Percentiles rank a stretch among this genome's conserved stretches.
Conservation (phyloP, 2,797 vertebrate genomes). For the Strix occidentalis region DNA sequence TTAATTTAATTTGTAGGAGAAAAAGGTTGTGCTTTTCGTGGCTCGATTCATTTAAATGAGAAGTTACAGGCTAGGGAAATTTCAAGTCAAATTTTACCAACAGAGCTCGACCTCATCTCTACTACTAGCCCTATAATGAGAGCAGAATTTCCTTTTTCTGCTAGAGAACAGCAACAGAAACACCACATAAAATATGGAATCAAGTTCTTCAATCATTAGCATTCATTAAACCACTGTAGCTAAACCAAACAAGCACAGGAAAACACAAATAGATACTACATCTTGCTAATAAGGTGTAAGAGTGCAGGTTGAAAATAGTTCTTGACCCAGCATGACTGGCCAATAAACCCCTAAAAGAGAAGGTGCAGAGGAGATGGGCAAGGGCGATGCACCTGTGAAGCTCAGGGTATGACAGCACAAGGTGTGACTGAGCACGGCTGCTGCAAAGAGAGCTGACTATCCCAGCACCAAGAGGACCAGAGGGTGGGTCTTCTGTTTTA, state of each 20-base stretch:
- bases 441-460: background rate
- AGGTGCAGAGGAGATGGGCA: background rate
- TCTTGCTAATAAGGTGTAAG: background rate
- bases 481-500: background rate
- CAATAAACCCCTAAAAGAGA: background rate
- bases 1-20: background rate
- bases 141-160: background rate
- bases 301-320: background rate
- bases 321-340: background rate
- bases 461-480: background rate
- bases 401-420: background rate
- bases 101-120: background rate
- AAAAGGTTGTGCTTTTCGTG: background rate
- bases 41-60: background rate
- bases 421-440: too few species aligned
- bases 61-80: background rate
- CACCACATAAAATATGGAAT: background rate
- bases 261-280: too few species aligned
- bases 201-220: background rate
- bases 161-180: background rate
- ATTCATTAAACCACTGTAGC: background rate
- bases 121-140: background rate
- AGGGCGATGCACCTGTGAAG: accelerated
- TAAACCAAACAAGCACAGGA: background rate
- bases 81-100: background rate